Evolutionary conservation across 2,888 invertebrate species (phyloP).

Genomic region (Pachycephus smyrnensis): DNA sequence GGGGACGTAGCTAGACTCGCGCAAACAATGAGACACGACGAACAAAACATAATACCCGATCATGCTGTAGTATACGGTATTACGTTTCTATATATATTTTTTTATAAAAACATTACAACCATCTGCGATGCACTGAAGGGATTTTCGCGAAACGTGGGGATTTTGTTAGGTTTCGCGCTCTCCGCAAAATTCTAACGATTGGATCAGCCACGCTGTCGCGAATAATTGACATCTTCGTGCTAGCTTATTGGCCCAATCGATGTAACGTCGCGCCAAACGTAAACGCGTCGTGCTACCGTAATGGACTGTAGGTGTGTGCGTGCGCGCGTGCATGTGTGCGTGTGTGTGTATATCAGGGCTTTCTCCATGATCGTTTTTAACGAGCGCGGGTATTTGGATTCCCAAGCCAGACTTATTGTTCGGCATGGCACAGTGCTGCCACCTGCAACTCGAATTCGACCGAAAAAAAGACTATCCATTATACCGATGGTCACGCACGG

Average conservation of each 20-base stretch:
- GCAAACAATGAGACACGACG: neutral
- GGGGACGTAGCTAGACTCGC: neutral
- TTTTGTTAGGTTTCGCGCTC: neutral
- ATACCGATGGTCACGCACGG: neutral
- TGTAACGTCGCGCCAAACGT: constrained; percentile 10
- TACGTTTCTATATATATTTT: neutral
- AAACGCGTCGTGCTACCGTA: constrained; percentile 17
- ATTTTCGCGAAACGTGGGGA: neutral
- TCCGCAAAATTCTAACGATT: neutral
- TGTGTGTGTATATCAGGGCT: neutral
- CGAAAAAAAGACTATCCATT: neutral
- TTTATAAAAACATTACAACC: neutral
- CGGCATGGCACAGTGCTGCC: constrained; percentile 12
- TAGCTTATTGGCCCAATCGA: constrained; percentile 26
- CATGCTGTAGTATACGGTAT: too few species aligned
- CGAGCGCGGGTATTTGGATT: constrained; percentile 48
- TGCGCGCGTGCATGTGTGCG: too few species aligned
- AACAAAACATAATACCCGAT: neutral
- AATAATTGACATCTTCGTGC: constrained; percentile 27
- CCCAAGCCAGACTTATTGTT: constrained; percentile 37
- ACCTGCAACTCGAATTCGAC: neutral
- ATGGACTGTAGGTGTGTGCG: neutral
- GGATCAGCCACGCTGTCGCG: constrained; percentile 2
- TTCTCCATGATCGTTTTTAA: constrained; percentile 46
- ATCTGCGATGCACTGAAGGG: neutral